Percentiles rank a stretch among this genome's conserved stretches.
phyloP scores from a whole-genome alignment of 1,140 invertebrate species.

The Dinoponera quadriceps region DNA sequence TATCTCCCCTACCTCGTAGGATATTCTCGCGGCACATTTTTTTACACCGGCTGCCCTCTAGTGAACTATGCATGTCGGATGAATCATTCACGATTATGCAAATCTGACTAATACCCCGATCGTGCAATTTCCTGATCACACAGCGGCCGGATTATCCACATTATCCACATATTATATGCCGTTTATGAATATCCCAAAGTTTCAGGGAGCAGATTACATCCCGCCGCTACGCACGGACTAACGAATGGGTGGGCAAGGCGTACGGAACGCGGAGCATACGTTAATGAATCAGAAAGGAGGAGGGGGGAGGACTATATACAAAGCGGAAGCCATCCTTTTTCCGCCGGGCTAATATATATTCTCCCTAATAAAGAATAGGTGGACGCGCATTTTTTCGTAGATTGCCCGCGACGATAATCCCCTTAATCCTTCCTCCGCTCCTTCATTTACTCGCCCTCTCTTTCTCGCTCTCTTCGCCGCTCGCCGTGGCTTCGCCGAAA shows the following conservation, averaged over 20 bases:
- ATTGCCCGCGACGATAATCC: constrained; percentile 70
- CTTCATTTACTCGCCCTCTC: constrained; percentile 31
- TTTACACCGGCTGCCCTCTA: too few relatives aligned
- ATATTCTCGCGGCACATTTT: background rate
- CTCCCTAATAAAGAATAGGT: constrained; percentile 59
- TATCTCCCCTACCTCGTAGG: background rate
- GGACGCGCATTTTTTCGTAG: constrained; percentile 59
- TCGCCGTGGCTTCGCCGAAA: constrained; percentile 13
- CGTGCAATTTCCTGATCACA: constrained; percentile 14
- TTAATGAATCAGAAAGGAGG: constrained; percentile 59
- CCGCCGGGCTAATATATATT: constrained; percentile 43
- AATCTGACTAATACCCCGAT: constrained; percentile 25
- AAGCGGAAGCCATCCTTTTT: constrained; percentile 2
- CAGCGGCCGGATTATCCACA: constrained; percentile 7
- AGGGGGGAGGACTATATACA: constrained; percentile 30
- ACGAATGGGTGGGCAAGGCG: constrained; percentile 12
- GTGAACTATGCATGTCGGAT: background rate
- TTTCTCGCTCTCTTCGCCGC: background rate
- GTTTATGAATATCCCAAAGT: constrained; percentile 48
- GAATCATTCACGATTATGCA: background rate
- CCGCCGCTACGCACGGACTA: constrained; percentile 20
- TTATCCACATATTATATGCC: constrained; percentile 31
- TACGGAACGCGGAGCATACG: constrained; percentile 1
- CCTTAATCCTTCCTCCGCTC: constrained; percentile 57
- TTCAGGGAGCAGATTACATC: constrained; percentile 22